These are phyloP conservation scores for Macropus fuliginosus DNA, from an alignment of 2,797 vertebrate species.

Conservation along the genomic window DNA sequence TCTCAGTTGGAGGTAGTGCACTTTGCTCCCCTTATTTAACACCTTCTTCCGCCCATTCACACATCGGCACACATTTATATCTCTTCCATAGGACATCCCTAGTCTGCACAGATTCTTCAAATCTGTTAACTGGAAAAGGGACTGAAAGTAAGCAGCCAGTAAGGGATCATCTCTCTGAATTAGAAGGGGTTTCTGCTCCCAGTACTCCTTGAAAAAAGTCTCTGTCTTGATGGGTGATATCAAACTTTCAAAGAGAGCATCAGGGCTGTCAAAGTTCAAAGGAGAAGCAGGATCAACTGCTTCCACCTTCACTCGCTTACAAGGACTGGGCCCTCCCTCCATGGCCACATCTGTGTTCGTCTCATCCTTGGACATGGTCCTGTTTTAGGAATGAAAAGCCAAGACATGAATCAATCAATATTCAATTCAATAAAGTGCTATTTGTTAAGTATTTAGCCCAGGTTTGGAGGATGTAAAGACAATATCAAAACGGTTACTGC, in stretches of 20 bases:
- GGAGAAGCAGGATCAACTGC: not conserved
- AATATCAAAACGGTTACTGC: not conserved
- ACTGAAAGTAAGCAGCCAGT: slow-evolving; percentile 86
- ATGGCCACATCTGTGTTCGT: slow-evolving; percentile 44
- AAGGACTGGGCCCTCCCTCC: slow-evolving; percentile 56
- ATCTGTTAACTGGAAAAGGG: slow-evolving; percentile 91
- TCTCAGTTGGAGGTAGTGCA: slow-evolving; percentile 87
- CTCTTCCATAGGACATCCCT: slow-evolving; percentile 87
- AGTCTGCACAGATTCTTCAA: slow-evolving; percentile 86
- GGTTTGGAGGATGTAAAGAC: not conserved
- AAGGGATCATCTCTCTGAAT: slow-evolving; percentile 86
- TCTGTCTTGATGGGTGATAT: slow-evolving; percentile 88
- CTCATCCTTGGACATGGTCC: slow-evolving; percentile 89
- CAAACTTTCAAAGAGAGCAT: slow-evolving; percentile 89
- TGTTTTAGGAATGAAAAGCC: slow-evolving; percentile 39
- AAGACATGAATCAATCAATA: not conserved
- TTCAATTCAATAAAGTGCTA: not conserved
- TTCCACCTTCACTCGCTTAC: slow-evolving; percentile 82
- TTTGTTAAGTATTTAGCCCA: not conserved
- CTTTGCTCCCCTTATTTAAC: slow-evolving; percentile 90
- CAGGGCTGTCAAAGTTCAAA: slow-evolving; percentile 87
- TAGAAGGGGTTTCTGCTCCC: slow-evolving; percentile 94
- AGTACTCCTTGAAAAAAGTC: slow-evolving; percentile 91
- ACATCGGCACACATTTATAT: slow-evolving; percentile 91
- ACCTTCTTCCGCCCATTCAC: slow-evolving; percentile 89